Base-by-base conservation (phyloP, 2,888 invertebrate genomes). In the Ichneumoninae sp. region DNA sequence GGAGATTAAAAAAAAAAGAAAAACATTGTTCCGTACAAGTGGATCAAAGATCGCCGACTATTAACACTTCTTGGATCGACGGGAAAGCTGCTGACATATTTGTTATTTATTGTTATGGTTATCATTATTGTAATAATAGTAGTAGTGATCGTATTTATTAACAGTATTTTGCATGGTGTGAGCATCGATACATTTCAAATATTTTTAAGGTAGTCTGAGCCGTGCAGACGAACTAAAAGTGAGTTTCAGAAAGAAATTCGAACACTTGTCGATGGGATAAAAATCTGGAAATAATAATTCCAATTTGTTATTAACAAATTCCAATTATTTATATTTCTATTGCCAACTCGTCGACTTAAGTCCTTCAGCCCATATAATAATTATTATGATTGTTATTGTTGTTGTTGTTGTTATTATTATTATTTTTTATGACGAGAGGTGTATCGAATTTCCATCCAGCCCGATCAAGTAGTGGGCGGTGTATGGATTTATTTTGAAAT, bases 401-500 rank as follows among this genome's bases (percentile, higher is more conserved):
- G 26, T 26, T 26, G 26, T 26, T 26, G 8, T 40, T 10, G 10
- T 40, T 8, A 40, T 40, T 44, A 22, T 4, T 13, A 57, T 68
- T 44, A 7, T 33, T 68, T 36, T 66, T 13, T 1, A 5, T n/a
- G 7, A 26, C 22, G 8, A 62, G 47, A 65, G 4, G 8, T 65
- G 30, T 78, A 62, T 79, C 71, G 30, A 65, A 26, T 71, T 79
- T 79, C 79, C n/a, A 66, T 26, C n/a, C 2, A 57, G 72, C 33
- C 4, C 4, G 66, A 40, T 80, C 47, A 33, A 36, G 26, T 16
- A 22, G 52, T 19, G 52, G 40, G 52, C 6, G n/a, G 47, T 19
- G 30, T 44, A 66, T 26, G 47, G 60, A 78, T 81, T 78, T 16
- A 66, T 47, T 79, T 57, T 70, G 52, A 79, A 75, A 84, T 84